Percentiles rank a stretch among this genome's conserved stretches.
Conservation (phyloP, 1,140 invertebrate genomes). For the Lasioglossum baleicum region DNA sequence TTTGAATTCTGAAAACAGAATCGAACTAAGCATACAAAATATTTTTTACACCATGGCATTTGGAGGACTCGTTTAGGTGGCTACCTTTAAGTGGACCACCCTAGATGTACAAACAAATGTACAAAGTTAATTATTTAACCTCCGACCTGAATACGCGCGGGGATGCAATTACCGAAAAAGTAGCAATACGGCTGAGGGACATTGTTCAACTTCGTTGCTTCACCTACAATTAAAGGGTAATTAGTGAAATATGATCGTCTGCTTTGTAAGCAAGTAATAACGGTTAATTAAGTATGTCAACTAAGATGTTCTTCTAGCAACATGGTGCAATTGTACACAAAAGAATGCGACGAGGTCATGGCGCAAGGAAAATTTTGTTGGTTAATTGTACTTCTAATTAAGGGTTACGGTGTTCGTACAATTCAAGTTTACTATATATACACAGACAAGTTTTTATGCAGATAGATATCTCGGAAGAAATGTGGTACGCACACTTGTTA, state of each 20-base stretch:
- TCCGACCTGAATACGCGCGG: neutral
- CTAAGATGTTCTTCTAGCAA: neutral
- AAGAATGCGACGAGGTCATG: neutral
- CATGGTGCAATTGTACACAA: neutral
- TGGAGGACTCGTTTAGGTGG: no score
- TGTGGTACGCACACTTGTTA: slow-evolving; percentile 8
- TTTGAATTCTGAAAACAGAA: slow-evolving; percentile 10
- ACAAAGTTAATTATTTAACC: neutral
- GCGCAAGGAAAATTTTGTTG: slow-evolving; percentile 3
- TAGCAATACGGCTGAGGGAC: neutral
- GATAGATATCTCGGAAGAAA: slow-evolving; percentile 19
- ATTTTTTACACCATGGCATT: no score
- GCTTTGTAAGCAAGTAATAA: neutral
- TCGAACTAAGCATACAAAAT: no score
- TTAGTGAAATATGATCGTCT: neutral
- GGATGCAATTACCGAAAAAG: neutral
- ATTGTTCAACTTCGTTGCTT: neutral
- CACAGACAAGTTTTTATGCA: neutral
- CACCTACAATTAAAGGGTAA: neutral
- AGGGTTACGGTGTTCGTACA: neutral
- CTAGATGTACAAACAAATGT: no score
- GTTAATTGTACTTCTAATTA: slow-evolving; percentile 15
- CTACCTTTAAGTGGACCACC: no score
- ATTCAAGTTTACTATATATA: neutral
- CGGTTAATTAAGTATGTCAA: slow-evolving; percentile 1